Evolutionary conservation across 2,797 vertebrate genomes (phyloP).

Genomic region (Eulemur rubriventer): DNA sequence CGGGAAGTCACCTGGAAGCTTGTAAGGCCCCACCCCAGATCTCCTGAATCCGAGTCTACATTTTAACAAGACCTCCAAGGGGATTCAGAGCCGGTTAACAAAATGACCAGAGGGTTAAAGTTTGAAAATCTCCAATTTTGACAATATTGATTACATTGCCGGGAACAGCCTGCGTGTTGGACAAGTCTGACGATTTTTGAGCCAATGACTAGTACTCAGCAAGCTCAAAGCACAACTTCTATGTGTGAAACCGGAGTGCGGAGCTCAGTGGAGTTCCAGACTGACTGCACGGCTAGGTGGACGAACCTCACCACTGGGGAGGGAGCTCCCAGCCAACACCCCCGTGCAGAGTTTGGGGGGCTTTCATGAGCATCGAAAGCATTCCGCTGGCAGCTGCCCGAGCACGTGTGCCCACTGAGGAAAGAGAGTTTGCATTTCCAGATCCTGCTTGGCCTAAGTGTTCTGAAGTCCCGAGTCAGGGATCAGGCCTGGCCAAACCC

Average conservation of each 20-base stretch:
- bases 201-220: not conserved
- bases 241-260: not conserved
- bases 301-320: not conserved
- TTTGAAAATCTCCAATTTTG: not conserved
- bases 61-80: not conserved
- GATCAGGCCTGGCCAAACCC: not conserved
- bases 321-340: not conserved
- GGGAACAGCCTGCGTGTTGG: not conserved
- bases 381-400: not conserved
- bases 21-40: not conserved
- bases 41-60: not conserved
- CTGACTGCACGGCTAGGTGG: not conserved
- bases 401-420: fast-evolving
- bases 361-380: not conserved
- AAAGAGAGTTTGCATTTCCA: not conserved
- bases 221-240: not conserved
- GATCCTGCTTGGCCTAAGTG: not conserved
- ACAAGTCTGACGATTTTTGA: not conserved
- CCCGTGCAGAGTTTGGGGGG: not conserved
- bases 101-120: not conserved
- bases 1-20: not conserved
- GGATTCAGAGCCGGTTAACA: not conserved
- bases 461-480: not conserved
- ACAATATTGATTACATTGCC: not conserved
- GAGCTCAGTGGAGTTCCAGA: not conserved